These are phyloP conservation scores for Notarius quadriscutis DNA, from an alignment of 2,113 vertebrate species.

Conservation along the genomic window DNA sequence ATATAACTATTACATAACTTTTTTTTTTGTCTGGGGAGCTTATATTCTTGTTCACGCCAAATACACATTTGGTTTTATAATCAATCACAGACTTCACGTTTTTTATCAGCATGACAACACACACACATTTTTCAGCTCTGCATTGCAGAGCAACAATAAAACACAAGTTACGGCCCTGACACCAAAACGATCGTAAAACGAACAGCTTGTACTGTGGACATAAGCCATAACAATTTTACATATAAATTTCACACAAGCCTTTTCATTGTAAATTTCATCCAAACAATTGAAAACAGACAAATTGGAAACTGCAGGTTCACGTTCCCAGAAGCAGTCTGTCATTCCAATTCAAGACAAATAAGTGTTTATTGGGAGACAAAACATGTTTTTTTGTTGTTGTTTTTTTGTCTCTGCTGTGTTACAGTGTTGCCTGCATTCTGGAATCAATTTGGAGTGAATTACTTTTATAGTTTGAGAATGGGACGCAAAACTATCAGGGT, in stretches of 20 bases:
- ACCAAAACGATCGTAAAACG: background rate
- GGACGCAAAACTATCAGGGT: background rate
- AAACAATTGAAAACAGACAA: background rate
- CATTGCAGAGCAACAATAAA: background rate
- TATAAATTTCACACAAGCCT: background rate
- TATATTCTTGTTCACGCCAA: background rate
- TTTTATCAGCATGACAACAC: background rate
- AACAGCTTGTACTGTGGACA: background rate
- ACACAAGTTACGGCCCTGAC: background rate
- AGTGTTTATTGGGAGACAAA: background rate
- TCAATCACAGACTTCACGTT: background rate
- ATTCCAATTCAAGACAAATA: background rate
- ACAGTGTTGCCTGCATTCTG: background rate
- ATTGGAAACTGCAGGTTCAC: background rate
- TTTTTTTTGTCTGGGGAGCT: background rate
- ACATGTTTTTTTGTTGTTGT: background rate
- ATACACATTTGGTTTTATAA: background rate
- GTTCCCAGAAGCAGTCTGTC: background rate
- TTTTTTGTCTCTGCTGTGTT: background rate
- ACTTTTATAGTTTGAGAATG: conserved; percentile 11
- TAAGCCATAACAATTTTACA: background rate
- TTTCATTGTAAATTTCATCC: background rate
- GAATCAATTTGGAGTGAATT: conserved; percentile 18
- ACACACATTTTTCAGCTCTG: background rate
- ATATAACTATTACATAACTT: background rate